Base-by-base conservation (phyloP, 2,113 vertebrate species). In the Cichladusa arquata region DNA sequence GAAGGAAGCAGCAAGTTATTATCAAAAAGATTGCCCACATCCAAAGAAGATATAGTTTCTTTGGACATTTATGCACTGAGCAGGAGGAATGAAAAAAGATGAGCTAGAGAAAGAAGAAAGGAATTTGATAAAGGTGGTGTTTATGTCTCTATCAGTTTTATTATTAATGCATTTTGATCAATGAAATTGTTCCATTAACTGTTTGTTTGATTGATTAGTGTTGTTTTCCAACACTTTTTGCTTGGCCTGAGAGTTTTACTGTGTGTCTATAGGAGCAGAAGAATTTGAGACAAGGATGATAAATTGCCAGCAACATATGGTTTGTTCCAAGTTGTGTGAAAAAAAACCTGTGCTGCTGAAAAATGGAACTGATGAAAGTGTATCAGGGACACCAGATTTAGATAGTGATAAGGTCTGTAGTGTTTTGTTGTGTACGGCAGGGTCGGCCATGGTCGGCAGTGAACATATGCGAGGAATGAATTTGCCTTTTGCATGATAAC, bases 251-350 rank as follows among this genome's bases (percentile, higher is more conserved):
- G 36, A 95, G 38, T 96, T 94, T 67, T 90, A 73, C 64, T 86
- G 22, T 51, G 84, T 77, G 33, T 90, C 56, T 77, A 91, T 74
- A 88, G 95, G 62, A 95, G 53, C 78, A 88, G 77, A 93, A 81
- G 83, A 88, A 95, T 93, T 97, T 95, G 82, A 94, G 93, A 83
- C 57, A 88, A 64, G 73, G 56, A 84, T 93, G 94, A 97, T 90
- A 96, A 97, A 97, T 93, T 87, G 51, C 91, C 51, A 53, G 34
- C 45, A 95, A 74, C 87, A 91, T 89, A 94, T 36, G 80, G 66
- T 86, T 97, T 53, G 22, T 92, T 95, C 85, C 38, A 78, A 95
- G 81, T 71, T 69, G 77, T 71, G 70, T 95, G 89, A 83, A 96
- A 96, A 92, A 40, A 19, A 19, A 51, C 20, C 56, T 79, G 80